Evolutionary conservation across 1,140 invertebrate genomes (phyloP), one percentile per base, ranked within the genome.

Genomic region (Cydia strobilella): DNA sequence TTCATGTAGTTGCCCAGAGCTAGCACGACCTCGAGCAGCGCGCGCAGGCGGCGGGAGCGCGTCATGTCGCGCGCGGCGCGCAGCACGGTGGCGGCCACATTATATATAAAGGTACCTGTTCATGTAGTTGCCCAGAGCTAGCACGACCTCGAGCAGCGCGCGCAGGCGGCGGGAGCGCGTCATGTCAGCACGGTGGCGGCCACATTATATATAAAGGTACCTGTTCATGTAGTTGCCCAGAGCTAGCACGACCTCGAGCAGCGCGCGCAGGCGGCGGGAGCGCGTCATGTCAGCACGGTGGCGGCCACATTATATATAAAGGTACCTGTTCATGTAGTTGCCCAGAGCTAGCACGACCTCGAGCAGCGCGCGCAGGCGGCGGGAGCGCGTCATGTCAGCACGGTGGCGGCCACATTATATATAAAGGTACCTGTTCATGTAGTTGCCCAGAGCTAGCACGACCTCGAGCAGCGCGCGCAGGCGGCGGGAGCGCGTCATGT

Each of bases 111-210:
- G n/a, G n/a, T n/a, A 89, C 88, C 90, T 84, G 81, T 90, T 91
- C 96, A 98, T 97, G 86, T 97, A 98, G 92, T 98, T 98, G 63
- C 97, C 98, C 71, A 99, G 93, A 0, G 98, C 98, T 25, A 99
- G 94, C 31, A 99, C 97, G 54, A 99, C 92, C 93, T 99, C 98
- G 23, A 99, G 92, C 66, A 99, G 93, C 82, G 97, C 96, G 77
- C 96, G 94, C 51, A 99, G 94, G 74, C 97, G 94, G 73, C 97
- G 94, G 0, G 96, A 97, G 72, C 96, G 93, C 10, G 96, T 95
- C 65, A 99, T 95, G 88, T 99, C 90, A n/a, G n/a, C n/a, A n/a
- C n/a, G n/a, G n/a, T n/a, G n/a, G n/a, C n/a, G n/a, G n/a, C n/a
- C n/a, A n/a, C n/a, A n/a, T n/a, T n/a, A n/a, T n/a, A n/a, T n/a